Base-by-base conservation (phyloP, 2,888 invertebrate genomes). In the Baccha elongata region DNA sequence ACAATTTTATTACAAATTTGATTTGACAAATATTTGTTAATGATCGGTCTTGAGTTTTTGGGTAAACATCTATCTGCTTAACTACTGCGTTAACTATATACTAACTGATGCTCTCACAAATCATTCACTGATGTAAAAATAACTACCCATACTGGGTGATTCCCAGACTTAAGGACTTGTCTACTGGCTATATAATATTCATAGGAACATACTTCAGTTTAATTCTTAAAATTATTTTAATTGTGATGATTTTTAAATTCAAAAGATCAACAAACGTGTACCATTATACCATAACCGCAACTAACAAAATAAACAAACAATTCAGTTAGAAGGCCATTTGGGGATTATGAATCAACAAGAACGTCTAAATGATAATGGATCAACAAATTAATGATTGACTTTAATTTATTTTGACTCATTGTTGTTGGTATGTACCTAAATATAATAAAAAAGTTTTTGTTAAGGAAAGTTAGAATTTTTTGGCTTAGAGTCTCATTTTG, bases 271-370 rank as follows among this genome's bases (percentile, higher is more conserved):
- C 6, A 67, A 74, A 65, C 29, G 40, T 21, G 10, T 48, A 52
- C 29, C n/a, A 19, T 5, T 29, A 21, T 5, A 6, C 21, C 7
- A n/a, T n/a, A 52, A 19, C n/a, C 7, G 10, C 13, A 58, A 50
- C 10, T n/a, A 50, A 52, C 19, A 37, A 46, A 60, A 21, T 0
- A 32, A 10, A 42, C 42, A 26, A 26, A 55, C n/a, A 19, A 17
- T n/a, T 11, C n/a, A 10, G 10, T 11, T 15, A 60, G 62, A 44
- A 65, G 69, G 65, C 58, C 64, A 71, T 48, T 64, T 53, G 21
- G 29, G 46, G 29, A 21, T n/a, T 17, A 78, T 71, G 71, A 78
- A 17, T 71, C 71, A 67, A 42, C 35, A 10, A n/a, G 42, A 29
- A 48, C 55, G 15, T 29, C 40, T 15, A 58, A 50, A 15, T 29